Base-by-base conservation (phyloP, 1,140 invertebrate genomes). In the Rhopalosiphum padi region DNA sequence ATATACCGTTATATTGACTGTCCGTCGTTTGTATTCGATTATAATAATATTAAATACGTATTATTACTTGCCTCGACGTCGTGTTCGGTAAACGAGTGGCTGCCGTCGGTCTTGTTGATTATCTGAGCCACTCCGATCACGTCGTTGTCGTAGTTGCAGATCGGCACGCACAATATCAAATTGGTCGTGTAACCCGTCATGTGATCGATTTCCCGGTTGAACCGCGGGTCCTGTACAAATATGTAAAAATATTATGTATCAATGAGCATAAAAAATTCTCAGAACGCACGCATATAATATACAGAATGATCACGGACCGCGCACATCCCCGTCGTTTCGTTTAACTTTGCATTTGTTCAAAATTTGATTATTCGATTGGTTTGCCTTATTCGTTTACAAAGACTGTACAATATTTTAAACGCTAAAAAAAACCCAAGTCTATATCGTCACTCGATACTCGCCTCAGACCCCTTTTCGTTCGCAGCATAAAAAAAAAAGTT, bases 111-210 rank as follows among this genome's bases (percentile, higher is more conserved):
- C 96, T 99, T 99, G 95, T 99, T 99, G 94, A 99, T 99, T 94
- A 99, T 99, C 96, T 99, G 98, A 55, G 98, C 98, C 1, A 99
- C 98, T 8, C 98, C 99, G 94, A 99, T 98, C 1, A 99, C 98
- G 94, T 99, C 98, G 0, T 98, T 98, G 94, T 99, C 98, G 95
- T 98, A 98, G 95, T 99, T 99, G 95, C 98, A 98, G 94, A 99
- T 99, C 15, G 99, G 98, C 97, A 99, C 98, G 94, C 98, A 99
- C 9, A 99, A 96, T 93, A 99, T 98, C 92, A 98, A 96, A 89
- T 97, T 97, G 0, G 99, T 99, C 94, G 97, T 98, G 95, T 99
- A 99, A 4, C 98, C 98, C 1, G 98, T 99, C 94, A 97, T 96
- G 94, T 97, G 96, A 95, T 99, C 99, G 94, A 99, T 98, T 94